Evolutionary conservation across 2,113 vertebrate species (phyloP).

Genomic region (Peromyscus californicus): DNA sequence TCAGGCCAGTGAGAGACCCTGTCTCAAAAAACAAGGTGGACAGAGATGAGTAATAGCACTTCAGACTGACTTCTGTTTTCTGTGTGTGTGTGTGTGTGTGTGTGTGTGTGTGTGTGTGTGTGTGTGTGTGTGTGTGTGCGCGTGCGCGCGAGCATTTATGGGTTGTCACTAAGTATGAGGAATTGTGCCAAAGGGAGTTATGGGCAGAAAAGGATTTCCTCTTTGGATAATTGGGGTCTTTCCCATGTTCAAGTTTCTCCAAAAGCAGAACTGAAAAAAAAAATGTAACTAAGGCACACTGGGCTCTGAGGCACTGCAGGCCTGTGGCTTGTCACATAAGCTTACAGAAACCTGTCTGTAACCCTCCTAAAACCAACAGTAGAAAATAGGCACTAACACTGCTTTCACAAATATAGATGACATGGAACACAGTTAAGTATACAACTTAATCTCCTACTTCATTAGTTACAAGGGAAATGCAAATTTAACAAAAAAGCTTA

Average conservation of each 20-base stretch:
- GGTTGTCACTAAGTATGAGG: not conserved
- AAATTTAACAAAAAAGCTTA: conserved; percentile 16
- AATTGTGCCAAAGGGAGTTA: not conserved
- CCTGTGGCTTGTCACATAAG: not conserved
- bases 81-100: not conserved
- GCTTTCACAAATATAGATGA: not conserved
- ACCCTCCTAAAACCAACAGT: not conserved
- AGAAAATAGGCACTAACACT: not conserved
- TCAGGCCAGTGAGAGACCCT: not conserved
- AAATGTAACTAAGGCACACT: not conserved
- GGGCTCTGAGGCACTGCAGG: not conserved
- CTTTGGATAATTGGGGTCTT: not conserved
- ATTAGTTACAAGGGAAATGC: conserved; percentile 13
- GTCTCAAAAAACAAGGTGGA: not conserved
- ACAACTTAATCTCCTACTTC: not conserved
- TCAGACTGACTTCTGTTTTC: not conserved
- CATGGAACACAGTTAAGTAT: not conserved
- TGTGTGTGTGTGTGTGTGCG: too few species aligned
- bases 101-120: not conserved
- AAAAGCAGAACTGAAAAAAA: conserved; percentile 11
- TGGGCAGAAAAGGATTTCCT: not conserved
- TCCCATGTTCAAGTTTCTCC: not conserved
- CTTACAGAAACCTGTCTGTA: conserved; percentile 20
- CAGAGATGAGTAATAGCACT: not conserved
- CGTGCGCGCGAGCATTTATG: not conserved